Percentiles rank a stretch among this genome's conserved stretches.
Evolutionary conservation across 1,140 invertebrate species (phyloP).

Genomic region (Chionoecetes opilio): DNA sequence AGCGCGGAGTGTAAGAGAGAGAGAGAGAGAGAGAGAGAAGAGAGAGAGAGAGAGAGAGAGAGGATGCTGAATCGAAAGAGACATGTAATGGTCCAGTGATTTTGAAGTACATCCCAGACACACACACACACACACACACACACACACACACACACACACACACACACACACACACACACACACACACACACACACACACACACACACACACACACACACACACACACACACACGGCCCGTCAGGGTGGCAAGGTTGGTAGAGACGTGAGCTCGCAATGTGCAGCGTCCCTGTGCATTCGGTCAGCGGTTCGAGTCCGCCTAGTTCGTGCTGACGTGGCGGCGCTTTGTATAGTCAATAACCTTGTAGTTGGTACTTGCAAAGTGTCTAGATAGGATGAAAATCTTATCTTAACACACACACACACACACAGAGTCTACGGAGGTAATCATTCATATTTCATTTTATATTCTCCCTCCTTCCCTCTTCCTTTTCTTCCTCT

Average conservation of each 20-base stretch:
- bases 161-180: slow-evolving; percentile 27
- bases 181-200: slow-evolving; percentile 4
- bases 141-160: slow-evolving; percentile 22
- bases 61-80: neutral
- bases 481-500: neutral
- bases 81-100: neutral
- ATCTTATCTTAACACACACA: too few species aligned
- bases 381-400: too few species aligned
- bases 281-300: too few species aligned
- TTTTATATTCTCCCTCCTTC: neutral
- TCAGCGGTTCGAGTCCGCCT: too few species aligned
- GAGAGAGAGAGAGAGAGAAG: slow-evolving; percentile 11
- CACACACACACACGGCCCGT: slow-evolving; percentile 25
- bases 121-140: slow-evolving; percentile 21
- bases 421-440: neutral
- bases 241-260: too few species aligned
- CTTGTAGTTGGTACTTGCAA: too few species aligned
- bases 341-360: too few species aligned
- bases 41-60: neutral
- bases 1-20: neutral
- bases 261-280: too few species aligned
- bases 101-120: neutral
- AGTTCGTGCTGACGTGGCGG: too few species aligned
- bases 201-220: slow-evolving; percentile 27
- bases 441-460: neutral